Base-by-base conservation (phyloP, 2,797 vertebrate species). In the Peromyscus attwateri region DNA sequence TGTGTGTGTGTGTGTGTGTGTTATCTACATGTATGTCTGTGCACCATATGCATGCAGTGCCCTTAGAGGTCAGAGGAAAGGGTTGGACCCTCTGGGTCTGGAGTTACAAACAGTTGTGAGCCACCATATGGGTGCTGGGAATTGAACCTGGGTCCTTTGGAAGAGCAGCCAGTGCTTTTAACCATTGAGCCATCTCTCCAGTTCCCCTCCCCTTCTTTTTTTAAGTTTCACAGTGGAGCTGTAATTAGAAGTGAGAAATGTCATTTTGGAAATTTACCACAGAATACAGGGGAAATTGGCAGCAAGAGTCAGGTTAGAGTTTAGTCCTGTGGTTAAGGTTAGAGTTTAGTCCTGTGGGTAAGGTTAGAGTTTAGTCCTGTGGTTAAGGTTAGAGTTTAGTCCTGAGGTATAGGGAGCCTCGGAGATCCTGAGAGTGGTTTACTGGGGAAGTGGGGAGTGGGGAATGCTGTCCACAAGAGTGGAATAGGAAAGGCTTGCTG, bases 221-320 rank as follows among this genome's bases (percentile, higher is more conserved):
- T 79, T 76, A 46, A 75, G 12, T 83, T 37, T 73, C 3, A 66
- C 31, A 40, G 27, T 85, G 49, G 25, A 60, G 27, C 77, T 92
- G 21, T 91, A 12, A 85, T 87, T 93, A 73, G 17, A 93, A 92
- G 27, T 68, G 49, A 95, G 57, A 94, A 94, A 55, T 31, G 13
- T 96, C 75, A 71, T 80, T 81, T 92, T 90, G 37, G 60, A 91
- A 49, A 46, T 96, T 89, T 34, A 76, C 71, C 37, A 76, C 3
- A 46, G 66, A 90, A 23, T 68, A 84, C 11, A 46, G 25, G 11
- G 64, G 40, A 76, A 76, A 19, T 76, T 84, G 52, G 34, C 34
- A 66, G 64, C 85, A 60, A 76, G 55, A 82, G 34, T 71, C 93
- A 77, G 73, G 40, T 52, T n/a, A 46, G 52, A 89, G 8, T 40